Percentiles rank a stretch among this genome's conserved stretches.
Evolutionary conservation across 1,140 invertebrate genomes (phyloP).

Genomic region (Diorhabda elongata): DNA sequence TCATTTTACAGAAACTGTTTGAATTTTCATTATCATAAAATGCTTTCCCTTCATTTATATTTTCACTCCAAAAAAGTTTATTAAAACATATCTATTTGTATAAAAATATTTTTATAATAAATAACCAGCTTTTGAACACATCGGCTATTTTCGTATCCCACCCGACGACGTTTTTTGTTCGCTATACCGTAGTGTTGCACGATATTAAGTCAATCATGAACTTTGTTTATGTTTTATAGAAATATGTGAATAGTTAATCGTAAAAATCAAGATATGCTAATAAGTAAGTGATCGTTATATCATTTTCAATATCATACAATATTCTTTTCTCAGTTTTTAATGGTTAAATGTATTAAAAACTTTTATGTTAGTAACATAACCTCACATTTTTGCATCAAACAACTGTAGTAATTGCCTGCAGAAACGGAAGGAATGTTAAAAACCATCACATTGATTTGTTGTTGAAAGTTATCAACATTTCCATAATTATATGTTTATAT

Average conservation of each 20-base stretch:
- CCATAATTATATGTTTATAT: no score
- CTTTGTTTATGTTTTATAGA: conserved; percentile 4
- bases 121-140: background rate
- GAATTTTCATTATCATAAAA: no score
- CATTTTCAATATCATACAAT: background rate
- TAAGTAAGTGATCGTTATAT: conserved; percentile 8
- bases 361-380: conserved; percentile 23
- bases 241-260: background rate
- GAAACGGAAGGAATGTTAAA: no score
- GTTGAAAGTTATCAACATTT: no score
- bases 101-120: background rate
- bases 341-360: conserved; percentile 6
- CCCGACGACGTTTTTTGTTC: background rate
- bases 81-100: no score
- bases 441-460: no score
- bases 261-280: background rate
- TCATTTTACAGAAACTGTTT: no score
- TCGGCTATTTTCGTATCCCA: background rate
- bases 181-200: conserved; percentile 22
- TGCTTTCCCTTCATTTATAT: no score
- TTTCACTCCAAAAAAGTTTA: no score
- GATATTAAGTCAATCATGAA: conserved; percentile 33
- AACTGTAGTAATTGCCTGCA: conserved; percentile 22
- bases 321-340: background rate
- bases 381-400: conserved; percentile 34